phyloP scores from a whole-genome alignment of 2,888 invertebrate species.

The Plagiodera versicolora region DNA sequence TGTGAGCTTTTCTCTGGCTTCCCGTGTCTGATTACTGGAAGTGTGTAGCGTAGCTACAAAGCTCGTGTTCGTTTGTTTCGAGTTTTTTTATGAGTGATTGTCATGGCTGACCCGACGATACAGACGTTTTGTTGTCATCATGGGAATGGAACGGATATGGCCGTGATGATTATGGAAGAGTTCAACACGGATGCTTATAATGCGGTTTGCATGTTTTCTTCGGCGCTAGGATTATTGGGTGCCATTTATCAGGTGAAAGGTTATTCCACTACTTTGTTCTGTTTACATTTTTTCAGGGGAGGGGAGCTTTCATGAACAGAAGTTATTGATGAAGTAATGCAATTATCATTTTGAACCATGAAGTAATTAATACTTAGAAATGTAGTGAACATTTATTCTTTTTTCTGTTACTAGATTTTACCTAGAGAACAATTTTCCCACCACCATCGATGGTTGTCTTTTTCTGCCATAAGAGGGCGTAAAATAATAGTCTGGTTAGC shows the following conservation, averaged over 20 bases:
- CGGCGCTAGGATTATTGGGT: slow-evolving; percentile 72
- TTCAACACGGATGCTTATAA: slow-evolving; percentile 77
- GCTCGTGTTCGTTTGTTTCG: background rate
- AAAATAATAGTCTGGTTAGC: slow-evolving; percentile 79
- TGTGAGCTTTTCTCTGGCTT: slow-evolving; percentile 18
- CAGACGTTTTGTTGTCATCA: slow-evolving; percentile 80
- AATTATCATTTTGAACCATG: background rate
- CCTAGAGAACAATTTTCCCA: slow-evolving; percentile 61
- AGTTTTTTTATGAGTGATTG: background rate
- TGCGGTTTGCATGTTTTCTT: slow-evolving; percentile 71
- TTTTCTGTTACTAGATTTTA: slow-evolving; percentile 60
- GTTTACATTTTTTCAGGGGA: no score
- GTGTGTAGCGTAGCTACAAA: background rate
- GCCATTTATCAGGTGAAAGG: slow-evolving; percentile 72
- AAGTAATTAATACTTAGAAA: no score
- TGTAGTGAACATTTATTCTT: no score
- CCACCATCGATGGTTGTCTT: slow-evolving; percentile 60
- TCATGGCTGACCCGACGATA: slow-evolving; percentile 81
- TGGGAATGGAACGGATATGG: slow-evolving; percentile 65
- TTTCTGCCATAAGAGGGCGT: slow-evolving; percentile 66
- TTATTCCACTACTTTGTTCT: no score
- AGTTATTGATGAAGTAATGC: no score
- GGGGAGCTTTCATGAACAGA: no score
- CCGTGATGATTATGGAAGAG: slow-evolving; percentile 68
- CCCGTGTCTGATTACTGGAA: slow-evolving; percentile 4